Evolutionary conservation across 1,140 invertebrate species (phyloP), one percentile per base, ranked within the genome.

Genomic region (Orussus abietinus): DNA sequence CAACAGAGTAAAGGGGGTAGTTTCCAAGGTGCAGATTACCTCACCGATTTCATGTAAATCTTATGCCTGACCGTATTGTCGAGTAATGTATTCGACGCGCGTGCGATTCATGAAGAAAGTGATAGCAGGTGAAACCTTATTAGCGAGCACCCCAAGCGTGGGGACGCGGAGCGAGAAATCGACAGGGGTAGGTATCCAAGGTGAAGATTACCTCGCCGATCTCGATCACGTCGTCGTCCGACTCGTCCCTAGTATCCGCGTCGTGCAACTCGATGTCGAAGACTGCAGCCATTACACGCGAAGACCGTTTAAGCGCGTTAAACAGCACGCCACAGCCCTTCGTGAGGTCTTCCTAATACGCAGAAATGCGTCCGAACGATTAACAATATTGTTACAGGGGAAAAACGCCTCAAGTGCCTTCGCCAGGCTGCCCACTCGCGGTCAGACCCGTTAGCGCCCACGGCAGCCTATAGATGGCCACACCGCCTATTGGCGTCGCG

Each of bases 191-290:
- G n/a, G n/a, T n/a, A n/a, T n/a, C n/a, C n/a, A 28, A 29, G 35
- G 11, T 25, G 5, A 32, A 35, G 58, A 49, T 77, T 80, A 86
- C 85, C 81, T 87, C 85, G 66, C 86, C 84, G 52, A 90, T 77
- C 68, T 89, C 86, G 63, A 90, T 86, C 57, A 81, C 84, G 70
- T 92, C 88, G 63, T 88, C 87, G 58, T 89, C 85, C 36, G 86
- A 86, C 22, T 66, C 84, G 61, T 79, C 80, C 47, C 78, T 76
- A 41, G 72, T 68, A 56, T 78, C 77, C 45, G 77, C 75, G 69
- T 87, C 86, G 53, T 85, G 83, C 58, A 92, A 75, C 74, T 94
- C 90, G 62, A 94, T 81, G 76, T 92, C 88, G 72, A 94, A 93
- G 61, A 92, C 79, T 57, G 79, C 82, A 64, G 84, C 84, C 85